Evolutionary conservation across 1,140 invertebrate species (phyloP).

Genomic region (Rhagoletis pomonella): DNA sequence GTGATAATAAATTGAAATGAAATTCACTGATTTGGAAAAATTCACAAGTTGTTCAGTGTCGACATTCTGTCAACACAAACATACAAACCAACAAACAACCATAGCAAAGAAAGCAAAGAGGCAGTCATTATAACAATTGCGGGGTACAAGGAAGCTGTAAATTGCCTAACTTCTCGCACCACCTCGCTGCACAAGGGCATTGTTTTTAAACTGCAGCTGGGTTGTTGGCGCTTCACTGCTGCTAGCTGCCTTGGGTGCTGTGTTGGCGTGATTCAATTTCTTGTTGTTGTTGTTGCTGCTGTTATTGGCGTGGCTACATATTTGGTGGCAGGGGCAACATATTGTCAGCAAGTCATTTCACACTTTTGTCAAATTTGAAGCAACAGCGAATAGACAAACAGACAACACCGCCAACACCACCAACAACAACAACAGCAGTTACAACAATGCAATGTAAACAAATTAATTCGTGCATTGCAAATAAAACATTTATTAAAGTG

Average conservation of each 20-base stretch:
- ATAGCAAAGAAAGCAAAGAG: background rate
- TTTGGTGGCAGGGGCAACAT: conserved; percentile 39
- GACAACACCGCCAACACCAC: background rate
- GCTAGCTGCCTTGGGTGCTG: background rate
- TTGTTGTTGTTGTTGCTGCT: conserved; percentile 14
- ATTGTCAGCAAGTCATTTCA: conserved; percentile 54
- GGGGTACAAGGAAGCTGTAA: conserved; percentile 15
- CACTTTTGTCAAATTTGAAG: conserved; percentile 52
- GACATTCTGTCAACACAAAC: conserved; percentile 29
- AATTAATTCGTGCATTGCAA: conserved; percentile 34
- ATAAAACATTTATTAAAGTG: conserved; percentile 43
- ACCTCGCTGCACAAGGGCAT: background rate
- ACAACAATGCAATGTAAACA: conserved; percentile 43
- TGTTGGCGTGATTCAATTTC: conserved; percentile 36
- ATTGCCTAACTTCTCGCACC: background rate
- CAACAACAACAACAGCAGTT: background rate
- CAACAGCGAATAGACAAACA: background rate
- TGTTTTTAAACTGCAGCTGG: background rate
- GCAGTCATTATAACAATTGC: background rate
- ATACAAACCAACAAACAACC: conserved; percentile 1
- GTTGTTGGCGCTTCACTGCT: background rate
- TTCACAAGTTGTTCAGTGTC: conserved; percentile 53
- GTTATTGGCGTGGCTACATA: background rate
- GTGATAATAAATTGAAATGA: conserved; percentile 54
- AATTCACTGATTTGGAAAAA: conserved; percentile 55